Base-by-base conservation (phyloP, 2,113 vertebrate genomes). In the Heterochromis multidens region DNA sequence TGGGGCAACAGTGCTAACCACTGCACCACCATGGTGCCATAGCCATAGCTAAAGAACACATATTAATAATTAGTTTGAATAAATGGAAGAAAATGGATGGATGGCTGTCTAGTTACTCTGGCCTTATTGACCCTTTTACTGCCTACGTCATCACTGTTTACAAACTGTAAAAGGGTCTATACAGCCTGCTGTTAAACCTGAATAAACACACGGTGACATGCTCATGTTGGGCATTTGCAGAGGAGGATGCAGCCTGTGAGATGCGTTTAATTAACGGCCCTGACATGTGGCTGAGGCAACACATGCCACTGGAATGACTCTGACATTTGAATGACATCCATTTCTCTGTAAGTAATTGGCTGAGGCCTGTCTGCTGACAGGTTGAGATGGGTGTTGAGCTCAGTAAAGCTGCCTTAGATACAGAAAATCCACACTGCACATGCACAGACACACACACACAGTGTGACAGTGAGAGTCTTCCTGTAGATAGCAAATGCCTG, bases 301-400 rank as follows among this genome's bases (percentile, higher is more conserved):
- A 74, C 81, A n/a, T 52, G 88, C 61, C 62, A 57, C 84, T 40
- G 58, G 62, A 77, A 80, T 59, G 59, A 37, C 85, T 89, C 57
- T 88, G 88, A 43, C 89, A 88, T 95, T 92, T 94, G 88, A 93
- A 90, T 88, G 90, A 91, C 89, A 89, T 88, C 87, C 61, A 82
- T 89, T 87, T 88, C 83, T 46, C 40, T 60, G 81, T 78, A 88
- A 85, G 87, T 93, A 91, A 93, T 88, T 93, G 90, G 76, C 89
- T 35, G 59, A 72, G 80, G 58, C 58, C 43, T 31, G 70, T 65
- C 1, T 58, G 16, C 79, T 81, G 81, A 90, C 86, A 81, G 84
- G 31, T 77, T 61, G 67, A 78, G 77, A 85, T 78, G 86, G 82
- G 85, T 89, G 33, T 86, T 8, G 49, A 29, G 76, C 60, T 83